Percentiles rank a stretch among this genome's conserved stretches.
Evolutionary conservation across 35 echinoderm and acorn worm species (phyloP).

Genomic region (Ophioderma brevispina): DNA sequence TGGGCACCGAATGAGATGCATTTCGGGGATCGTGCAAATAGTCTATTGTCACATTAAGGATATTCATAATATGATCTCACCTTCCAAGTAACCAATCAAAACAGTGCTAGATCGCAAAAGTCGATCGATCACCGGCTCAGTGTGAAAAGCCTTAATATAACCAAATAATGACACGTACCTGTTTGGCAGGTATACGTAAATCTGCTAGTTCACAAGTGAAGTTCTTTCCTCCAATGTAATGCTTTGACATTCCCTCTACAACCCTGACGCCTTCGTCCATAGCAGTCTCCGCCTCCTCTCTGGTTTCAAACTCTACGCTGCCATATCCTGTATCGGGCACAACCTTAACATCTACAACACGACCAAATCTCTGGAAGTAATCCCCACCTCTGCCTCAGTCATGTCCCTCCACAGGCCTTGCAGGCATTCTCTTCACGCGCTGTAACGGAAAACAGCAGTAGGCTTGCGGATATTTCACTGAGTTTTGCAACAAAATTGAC

Average conservation of each 20-base stretch:
- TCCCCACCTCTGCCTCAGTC: background rate
- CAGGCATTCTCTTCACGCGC: background rate
- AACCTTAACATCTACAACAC: background rate
- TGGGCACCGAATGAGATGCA: too few relatives aligned
- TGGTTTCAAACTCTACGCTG: background rate
- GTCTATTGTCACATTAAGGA: too few relatives aligned
- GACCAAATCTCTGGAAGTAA: background rate
- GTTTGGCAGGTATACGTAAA: background rate
- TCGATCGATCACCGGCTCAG: too few relatives aligned
- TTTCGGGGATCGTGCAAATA: too few relatives aligned
- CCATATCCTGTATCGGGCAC: background rate
- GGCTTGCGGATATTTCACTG: too few relatives aligned
- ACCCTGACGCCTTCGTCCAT: background rate
- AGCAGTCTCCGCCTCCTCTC: background rate
- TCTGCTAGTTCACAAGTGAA: background rate
- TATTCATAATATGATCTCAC: too few relatives aligned
- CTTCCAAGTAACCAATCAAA: too few relatives aligned
- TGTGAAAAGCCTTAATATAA: too few relatives aligned
- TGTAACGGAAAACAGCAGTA: background rate
- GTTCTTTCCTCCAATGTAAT: background rate
- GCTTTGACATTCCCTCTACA: background rate
- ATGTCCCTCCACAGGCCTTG: background rate
- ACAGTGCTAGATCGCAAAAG: too few relatives aligned
- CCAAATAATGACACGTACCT: too few relatives aligned
- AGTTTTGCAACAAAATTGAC: too few relatives aligned